Conservation (phyloP, 2,113 vertebrate genomes). For the Talpa occidentalis region DNA sequence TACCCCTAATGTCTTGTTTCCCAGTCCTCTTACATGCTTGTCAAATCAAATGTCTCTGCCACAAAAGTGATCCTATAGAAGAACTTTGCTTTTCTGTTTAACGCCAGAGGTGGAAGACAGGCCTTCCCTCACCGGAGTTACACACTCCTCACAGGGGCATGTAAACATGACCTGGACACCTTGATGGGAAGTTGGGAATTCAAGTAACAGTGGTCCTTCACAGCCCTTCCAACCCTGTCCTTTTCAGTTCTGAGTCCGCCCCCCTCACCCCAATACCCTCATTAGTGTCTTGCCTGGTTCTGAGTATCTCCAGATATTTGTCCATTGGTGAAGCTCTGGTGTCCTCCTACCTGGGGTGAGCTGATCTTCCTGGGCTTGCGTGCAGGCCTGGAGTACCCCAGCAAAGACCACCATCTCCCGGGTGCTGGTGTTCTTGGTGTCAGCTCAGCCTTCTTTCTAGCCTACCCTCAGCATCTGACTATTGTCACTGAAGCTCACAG, state of each 20-base stretch:
- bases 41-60: neutral
- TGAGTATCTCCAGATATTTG: neutral
- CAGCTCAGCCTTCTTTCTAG: neutral
- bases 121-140: neutral
- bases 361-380: neutral
- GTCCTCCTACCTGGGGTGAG: neutral
- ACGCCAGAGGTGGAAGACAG: neutral
- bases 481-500: neutral
- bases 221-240: neutral
- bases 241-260: neutral
- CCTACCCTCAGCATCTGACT: neutral
- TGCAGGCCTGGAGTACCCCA: neutral
- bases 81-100: neutral
- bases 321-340: neutral
- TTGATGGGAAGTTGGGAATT: neutral
- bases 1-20: neutral
- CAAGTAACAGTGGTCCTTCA: neutral
- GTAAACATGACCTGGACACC: neutral
- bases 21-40: neutral
- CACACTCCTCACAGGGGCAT: rapidly evolving
- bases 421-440: neutral
- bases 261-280: neutral
- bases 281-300: neutral
- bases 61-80: neutral
- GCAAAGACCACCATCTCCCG: too few species aligned